phyloP scores from a whole-genome alignment of 2,113 vertebrate species.

The Anoura caudifer region DNA sequence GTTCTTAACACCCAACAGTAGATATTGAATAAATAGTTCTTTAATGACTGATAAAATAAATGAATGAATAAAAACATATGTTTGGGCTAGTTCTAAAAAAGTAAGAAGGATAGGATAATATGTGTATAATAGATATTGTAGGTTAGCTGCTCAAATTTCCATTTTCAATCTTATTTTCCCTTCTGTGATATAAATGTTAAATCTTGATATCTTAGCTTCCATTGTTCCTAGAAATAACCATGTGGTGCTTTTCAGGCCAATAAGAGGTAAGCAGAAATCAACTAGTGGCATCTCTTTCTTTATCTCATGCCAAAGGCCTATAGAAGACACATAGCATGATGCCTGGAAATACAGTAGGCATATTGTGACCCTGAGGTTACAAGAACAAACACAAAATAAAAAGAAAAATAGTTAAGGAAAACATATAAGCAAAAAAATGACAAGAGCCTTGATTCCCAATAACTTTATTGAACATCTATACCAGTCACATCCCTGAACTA shows the following conservation, averaged over 20 bases:
- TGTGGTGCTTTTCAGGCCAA: background rate
- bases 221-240: background rate
- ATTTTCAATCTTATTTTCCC: background rate
- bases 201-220: background rate
- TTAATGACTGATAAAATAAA: background rate
- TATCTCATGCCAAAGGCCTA: background rate
- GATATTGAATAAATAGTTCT: background rate
- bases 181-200: background rate
- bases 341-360: background rate
- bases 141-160: background rate
- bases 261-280: background rate
- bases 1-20: background rate
- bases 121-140: background rate
- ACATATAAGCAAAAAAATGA: background rate
- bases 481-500: background rate
- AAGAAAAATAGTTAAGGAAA: background rate
- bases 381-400: background rate
- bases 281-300: background rate
- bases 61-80: background rate
- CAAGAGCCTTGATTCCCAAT: accelerated
- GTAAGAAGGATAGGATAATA: background rate
- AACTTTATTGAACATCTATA: background rate
- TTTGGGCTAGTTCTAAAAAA: background rate
- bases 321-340: background rate
- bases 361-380: background rate